Base-by-base conservation (phyloP, 2,113 vertebrate species). In the Anolis carolinensis region DNA sequence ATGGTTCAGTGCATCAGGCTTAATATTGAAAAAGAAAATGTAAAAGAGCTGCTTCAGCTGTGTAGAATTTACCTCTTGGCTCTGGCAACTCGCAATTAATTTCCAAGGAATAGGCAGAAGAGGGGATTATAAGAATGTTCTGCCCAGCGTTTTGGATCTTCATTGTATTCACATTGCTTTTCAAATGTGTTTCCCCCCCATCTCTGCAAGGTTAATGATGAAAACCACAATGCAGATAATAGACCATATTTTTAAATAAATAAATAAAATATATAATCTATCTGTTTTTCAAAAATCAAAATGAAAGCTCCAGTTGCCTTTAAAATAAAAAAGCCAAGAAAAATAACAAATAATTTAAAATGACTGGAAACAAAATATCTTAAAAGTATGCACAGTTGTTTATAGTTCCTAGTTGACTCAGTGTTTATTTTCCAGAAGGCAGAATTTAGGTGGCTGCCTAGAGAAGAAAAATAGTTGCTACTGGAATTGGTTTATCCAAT, bases 181-280 rank as follows among this genome's bases (percentile, higher is more conserved):
- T 77, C 86, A 89, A 75, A 78, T 32, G 80, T 82, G 10, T 27
- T 91, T 94, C 86, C 39, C 5, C 5, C 90, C 14, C 91, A 74
- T 89, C 18, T 62, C 74, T 90, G 52, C 1, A 4, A 86, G 89
- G 70, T 87, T 25, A 34, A 73, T 74, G 34, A 81, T 55, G 80
- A 92, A 88, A 77, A 89, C 76, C 86, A 90, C 32, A 71, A 86
- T 82, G 2, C 79, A 82, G 1, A 3, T 23, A 89, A 89, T 87
- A 91, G 59, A 8, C 78, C 65, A 50, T 5, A 16, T 34, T 36
- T 23, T 23, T 84, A 82, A 7, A 81, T 20, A 76, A 39, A 87
- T 52, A 11, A 86, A 8, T 83, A 21, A 87, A 83, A 78, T 36
- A 23, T 74, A 67, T 84, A 89, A 87, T 0, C 50, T 44, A 86